These are phyloP conservation scores for Lota lota DNA, from an alignment of 2,113 vertebrate species.

Conservation along the genomic window DNA sequence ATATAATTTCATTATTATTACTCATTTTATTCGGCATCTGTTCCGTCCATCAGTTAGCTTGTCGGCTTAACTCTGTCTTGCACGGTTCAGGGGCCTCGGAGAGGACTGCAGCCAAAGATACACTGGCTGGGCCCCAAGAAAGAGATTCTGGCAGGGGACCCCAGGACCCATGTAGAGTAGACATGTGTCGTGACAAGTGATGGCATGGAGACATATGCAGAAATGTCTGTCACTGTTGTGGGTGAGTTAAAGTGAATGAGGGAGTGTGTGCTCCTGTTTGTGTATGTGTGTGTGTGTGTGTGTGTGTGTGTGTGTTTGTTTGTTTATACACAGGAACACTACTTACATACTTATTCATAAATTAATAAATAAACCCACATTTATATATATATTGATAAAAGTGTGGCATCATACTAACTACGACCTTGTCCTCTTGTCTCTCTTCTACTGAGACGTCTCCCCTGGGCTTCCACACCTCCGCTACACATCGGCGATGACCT, in stretches of 20 bases:
- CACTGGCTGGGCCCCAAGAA: constrained; percentile 41
- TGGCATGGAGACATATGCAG: rapidly evolving
- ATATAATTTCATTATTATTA: too few species aligned
- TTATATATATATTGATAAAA: too few species aligned
- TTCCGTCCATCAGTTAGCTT: constrained; percentile 31
- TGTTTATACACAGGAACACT: too few species aligned
- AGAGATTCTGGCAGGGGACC: rapidly evolving
- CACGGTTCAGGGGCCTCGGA: rapidly evolving
- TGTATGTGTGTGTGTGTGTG: too few species aligned
- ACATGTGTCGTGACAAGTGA: constrained; percentile 32
- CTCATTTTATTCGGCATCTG: constrained; percentile 2
- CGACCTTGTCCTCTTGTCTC: background rate
- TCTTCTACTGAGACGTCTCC: constrained; percentile 47
- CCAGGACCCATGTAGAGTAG: constrained; percentile 32
- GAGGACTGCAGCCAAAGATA: rapidly evolving
- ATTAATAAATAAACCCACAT: too few species aligned
- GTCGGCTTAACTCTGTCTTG: constrained; percentile 34
- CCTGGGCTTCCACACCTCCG: background rate
- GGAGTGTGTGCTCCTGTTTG: background rate
- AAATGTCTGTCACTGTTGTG: constrained; percentile 37
- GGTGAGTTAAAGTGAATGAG: constrained; percentile 48
- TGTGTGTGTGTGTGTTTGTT: too few species aligned
- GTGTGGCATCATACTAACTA: background rate
- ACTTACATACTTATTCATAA: too few species aligned
- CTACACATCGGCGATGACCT: background rate